Evolutionary conservation across 2,113 vertebrate species (phyloP).

Genomic region (Alligator sinensis): DNA sequence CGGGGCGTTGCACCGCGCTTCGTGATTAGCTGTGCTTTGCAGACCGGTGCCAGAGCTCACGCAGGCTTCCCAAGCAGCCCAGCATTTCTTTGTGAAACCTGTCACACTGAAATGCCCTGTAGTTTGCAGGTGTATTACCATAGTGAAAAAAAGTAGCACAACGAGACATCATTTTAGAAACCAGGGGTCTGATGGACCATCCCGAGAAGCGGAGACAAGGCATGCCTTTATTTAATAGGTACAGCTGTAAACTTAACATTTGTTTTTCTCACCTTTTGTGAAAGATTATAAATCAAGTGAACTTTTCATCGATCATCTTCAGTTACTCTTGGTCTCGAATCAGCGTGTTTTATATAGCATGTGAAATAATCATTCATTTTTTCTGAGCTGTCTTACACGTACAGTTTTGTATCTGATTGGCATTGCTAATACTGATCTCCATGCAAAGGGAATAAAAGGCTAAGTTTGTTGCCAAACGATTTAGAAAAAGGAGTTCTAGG

Average conservation of each 20-base stretch:
- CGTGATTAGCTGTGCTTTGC: slow-evolving; percentile 45
- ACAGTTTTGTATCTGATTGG: background rate
- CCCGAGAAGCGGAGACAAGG: background rate
- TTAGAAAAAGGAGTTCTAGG: background rate
- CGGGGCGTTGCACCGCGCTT: slow-evolving; percentile 6
- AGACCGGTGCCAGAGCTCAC: slow-evolving; percentile 34
- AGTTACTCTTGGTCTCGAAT: slow-evolving; percentile 31
- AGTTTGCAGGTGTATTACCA: slow-evolving; percentile 8
- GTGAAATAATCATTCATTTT: background rate
- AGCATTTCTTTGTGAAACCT: slow-evolving; percentile 42
- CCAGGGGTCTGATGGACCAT: slow-evolving; percentile 10
- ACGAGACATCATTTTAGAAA: slow-evolving; percentile 30
- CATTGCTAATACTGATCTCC: background rate
- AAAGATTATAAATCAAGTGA: slow-evolving; percentile 46
- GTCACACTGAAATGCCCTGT: slow-evolving; percentile 37
- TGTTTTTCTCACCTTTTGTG: background rate
- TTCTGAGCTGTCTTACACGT: background rate
- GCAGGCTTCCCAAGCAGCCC: slow-evolving; percentile 11
- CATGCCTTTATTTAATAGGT: background rate
- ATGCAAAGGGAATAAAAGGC: background rate
- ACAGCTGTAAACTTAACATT: background rate
- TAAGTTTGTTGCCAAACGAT: background rate
- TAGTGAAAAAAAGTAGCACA: slow-evolving; percentile 32
- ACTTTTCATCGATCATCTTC: slow-evolving; percentile 37
- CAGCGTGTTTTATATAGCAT: background rate